Evolutionary conservation across 2,113 vertebrate species (phyloP), one percentile per base, ranked within the genome.

Genomic region (Tenrec ecaudatus): DNA sequence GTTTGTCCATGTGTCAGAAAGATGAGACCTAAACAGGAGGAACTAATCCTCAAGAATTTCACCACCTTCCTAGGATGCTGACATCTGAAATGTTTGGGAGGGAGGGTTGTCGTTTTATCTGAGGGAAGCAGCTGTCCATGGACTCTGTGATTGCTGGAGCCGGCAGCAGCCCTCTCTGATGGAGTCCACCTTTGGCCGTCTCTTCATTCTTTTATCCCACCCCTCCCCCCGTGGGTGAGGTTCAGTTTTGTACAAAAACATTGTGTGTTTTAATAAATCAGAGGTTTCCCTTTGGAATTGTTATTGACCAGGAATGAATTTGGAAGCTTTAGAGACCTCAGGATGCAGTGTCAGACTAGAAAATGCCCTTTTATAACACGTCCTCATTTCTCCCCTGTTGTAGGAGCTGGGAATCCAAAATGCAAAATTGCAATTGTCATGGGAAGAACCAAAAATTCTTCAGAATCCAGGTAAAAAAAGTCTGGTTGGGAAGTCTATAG

Each of bases 351-450:
- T 81, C 47, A 96, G 62, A 86, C n/a, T 23, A 60, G 79, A 90
- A 86, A 62, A 85, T 87, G 9, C 66, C 27, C 62, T 80, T 92
- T 80, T 80, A 19, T 92, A 43, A 87, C 71, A 5, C n/a, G 43
- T 76, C 94, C 53, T 89, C 5, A 47, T 87, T 62, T 36, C 96
- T 96, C 95, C 3, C 84, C 80, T 87, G 12, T 96, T 97, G 95
- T 98, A 99, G 99, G 99, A 97, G 99, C 99, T 95, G 99, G 99
- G 11, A 98, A 98, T 86, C 97, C 98, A 0, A 97, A 98, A 1
- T 99, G 99, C 95, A 99, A 98, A 98, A 97, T 99, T 73, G 98
- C 99, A 20, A 97, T 99, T 96, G 99, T 99, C 94, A 98, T 99
- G 99, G 99, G 98, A 96, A 99, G 97, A 98, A 99, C 97, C 90